Conservation (phyloP, 2,888 invertebrate genomes). For the Corbicula japonica region DNA sequence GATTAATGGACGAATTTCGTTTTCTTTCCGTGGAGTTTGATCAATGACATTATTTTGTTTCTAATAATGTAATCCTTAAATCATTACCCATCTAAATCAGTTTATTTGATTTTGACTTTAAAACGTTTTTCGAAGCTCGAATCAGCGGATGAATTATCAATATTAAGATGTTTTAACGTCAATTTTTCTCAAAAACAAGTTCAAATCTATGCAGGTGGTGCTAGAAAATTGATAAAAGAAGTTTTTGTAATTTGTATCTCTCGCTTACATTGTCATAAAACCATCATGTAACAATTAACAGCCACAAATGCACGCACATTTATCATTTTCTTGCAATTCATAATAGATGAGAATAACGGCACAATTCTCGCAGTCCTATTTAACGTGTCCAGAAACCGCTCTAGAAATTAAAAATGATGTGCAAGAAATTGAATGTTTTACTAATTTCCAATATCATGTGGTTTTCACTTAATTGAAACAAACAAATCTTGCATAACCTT, state of each 20-base stretch:
- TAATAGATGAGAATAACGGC: constrained; percentile 56
- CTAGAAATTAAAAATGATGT: constrained; percentile 36
- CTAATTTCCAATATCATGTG: constrained; percentile 18
- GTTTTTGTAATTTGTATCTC: constrained; percentile 44
- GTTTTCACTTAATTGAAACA: no score
- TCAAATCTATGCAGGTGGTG: constrained; percentile 58
- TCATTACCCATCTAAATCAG: constrained; percentile 62
- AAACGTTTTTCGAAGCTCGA: constrained; percentile 44
- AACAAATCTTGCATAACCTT: no score
- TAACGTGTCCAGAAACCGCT: constrained; percentile 12
- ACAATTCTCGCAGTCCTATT: constrained; percentile 23
- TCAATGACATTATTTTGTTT: constrained; percentile 66
- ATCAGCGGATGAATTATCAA: constrained; percentile 41
- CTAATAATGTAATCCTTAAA: constrained; percentile 66
- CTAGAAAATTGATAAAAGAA: constrained; percentile 46
- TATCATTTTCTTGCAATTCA: constrained; percentile 56
- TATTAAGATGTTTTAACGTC: constrained; percentile 44
- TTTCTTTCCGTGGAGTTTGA: constrained; percentile 51
- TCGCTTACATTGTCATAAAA: constrained; percentile 50
- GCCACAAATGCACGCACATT: constrained; percentile 42
- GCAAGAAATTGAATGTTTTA: constrained; percentile 25
- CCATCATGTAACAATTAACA: constrained; percentile 40
- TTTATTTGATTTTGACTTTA: constrained; percentile 68
- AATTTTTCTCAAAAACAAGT: constrained; percentile 45
- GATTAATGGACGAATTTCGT: constrained; percentile 60